phyloP scores from a whole-genome alignment of 2,797 vertebrate genomes.

The Halcyon smyrnensis region DNA sequence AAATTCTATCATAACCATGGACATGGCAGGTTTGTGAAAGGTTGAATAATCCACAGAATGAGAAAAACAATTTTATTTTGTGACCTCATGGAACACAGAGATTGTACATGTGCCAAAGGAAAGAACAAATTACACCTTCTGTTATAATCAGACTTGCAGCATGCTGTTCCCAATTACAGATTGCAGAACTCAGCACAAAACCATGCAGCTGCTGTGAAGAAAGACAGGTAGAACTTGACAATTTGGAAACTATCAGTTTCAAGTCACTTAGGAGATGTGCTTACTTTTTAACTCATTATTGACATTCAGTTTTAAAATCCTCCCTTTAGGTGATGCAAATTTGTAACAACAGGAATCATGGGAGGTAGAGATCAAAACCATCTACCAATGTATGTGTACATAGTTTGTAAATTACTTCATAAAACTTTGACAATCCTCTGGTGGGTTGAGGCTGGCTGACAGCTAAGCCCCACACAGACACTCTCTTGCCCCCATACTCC shows the following conservation, averaged over 20 bases:
- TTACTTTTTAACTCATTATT: not conserved
- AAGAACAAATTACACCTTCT: not conserved
- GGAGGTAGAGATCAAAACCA: not conserved
- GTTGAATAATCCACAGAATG: slow-evolving; percentile 26
- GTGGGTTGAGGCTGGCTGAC: not conserved
- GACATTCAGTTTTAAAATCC: slow-evolving; percentile 15
- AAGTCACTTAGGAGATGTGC: not conserved
- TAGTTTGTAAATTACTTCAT: not conserved
- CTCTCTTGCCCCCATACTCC: accelerated
- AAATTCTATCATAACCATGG: not conserved
- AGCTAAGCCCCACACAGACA: not conserved
- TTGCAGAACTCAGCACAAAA: not conserved
- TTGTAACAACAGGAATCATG: not conserved
- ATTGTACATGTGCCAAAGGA: not conserved
- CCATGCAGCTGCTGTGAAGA: not conserved
- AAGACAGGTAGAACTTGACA: not conserved
- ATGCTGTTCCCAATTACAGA: not conserved
- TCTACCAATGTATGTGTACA: not conserved
- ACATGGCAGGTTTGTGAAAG: slow-evolving; percentile 13
- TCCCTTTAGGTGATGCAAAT: not conserved
- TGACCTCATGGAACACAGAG: not conserved
- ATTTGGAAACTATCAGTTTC: not conserved
- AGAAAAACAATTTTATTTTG: slow-evolving; percentile 12
- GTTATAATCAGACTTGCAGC: not conserved
- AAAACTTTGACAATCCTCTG: not conserved